phyloP scores from a whole-genome alignment of 2,113 vertebrate genomes.

The Garra rufa region DNA sequence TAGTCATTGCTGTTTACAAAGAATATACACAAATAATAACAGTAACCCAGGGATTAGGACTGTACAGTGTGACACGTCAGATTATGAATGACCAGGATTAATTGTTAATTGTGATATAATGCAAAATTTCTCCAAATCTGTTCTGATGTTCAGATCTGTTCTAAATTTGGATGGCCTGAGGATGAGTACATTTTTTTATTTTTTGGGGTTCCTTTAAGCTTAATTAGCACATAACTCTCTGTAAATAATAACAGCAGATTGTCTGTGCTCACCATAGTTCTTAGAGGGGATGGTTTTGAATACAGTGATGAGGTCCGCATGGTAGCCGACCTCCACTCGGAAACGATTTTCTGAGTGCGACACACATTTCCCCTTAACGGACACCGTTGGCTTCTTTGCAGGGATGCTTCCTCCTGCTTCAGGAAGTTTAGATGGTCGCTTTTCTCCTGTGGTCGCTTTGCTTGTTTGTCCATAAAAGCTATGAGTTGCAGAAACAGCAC shows the following conservation, averaged over 20 bases:
- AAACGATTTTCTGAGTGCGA: conserved; percentile 81
- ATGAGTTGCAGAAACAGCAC: conserved; percentile 5
- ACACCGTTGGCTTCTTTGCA: conserved; percentile 68
- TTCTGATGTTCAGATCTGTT: too few species aligned
- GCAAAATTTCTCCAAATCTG: too few species aligned
- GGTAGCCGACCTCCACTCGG: conserved; percentile 87
- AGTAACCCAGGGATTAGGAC: too few species aligned
- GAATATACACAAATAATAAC: too few species aligned
- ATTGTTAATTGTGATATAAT: too few species aligned
- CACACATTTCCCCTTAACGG: conserved; percentile 81
- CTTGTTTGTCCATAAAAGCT: conserved; percentile 66
- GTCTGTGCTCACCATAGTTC: conserved; percentile 80
- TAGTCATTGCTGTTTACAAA: too few species aligned
- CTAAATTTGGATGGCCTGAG: too few species aligned
- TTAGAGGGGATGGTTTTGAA: conserved; percentile 90
- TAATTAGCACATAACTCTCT: not conserved
- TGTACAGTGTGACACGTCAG: too few species aligned
- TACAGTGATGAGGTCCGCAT: conserved; percentile 81
- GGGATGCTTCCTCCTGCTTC: conserved; percentile 31
- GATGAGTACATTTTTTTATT: too few species aligned
- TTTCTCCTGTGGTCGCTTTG: conserved; percentile 52
- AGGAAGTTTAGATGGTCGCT: conserved; percentile 41
- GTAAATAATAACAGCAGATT: too few species aligned
- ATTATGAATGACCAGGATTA: too few species aligned
- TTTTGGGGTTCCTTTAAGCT: too few species aligned